Percentiles rank a stretch among this genome's conserved stretches.
Evolutionary conservation across 1,140 invertebrate species (phyloP).

Genomic region (Dinoponera quadriceps): DNA sequence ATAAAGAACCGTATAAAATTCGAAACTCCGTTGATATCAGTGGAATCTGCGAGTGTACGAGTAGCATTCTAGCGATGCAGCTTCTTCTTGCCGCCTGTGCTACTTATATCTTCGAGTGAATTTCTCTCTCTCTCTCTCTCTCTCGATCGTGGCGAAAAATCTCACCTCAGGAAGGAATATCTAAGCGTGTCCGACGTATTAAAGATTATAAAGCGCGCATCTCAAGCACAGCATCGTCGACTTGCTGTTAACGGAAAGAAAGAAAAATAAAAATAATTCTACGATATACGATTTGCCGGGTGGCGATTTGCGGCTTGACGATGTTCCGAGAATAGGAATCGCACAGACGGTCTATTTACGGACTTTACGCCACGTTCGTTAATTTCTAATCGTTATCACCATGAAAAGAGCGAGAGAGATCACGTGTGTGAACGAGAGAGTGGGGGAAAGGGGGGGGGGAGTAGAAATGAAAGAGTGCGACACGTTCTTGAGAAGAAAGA

Average conservation of each 20-base stretch:
- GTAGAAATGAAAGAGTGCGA: background rate
- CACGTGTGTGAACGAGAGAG: no score
- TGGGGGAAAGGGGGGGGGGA: background rate
- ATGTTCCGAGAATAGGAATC: slow-evolving; percentile 15
- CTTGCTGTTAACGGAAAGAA: background rate
- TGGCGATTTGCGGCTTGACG: slow-evolving; percentile 10
- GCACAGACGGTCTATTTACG: slow-evolving; percentile 11
- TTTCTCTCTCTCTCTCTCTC: no score
- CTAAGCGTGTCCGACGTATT: no score
- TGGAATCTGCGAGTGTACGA: no score
- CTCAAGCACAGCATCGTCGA: background rate
- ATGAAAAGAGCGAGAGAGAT: background rate
- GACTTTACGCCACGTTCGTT: slow-evolving; percentile 25
- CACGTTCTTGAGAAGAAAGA: slow-evolving; percentile 4
- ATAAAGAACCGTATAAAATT: no score
- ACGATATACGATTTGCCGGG: background rate
- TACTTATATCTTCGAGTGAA: no score
- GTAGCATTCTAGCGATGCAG: no score
- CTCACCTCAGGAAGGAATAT: no score
- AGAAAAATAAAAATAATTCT: background rate
- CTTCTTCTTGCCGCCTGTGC: no score
- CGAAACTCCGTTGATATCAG: no score
- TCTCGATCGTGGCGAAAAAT: no score
- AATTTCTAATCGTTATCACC: slow-evolving; percentile 44
- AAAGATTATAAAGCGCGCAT: no score